Evolutionary conservation across 2,888 invertebrate genomes (phyloP).

Genomic region (Cantharis rufa): DNA sequence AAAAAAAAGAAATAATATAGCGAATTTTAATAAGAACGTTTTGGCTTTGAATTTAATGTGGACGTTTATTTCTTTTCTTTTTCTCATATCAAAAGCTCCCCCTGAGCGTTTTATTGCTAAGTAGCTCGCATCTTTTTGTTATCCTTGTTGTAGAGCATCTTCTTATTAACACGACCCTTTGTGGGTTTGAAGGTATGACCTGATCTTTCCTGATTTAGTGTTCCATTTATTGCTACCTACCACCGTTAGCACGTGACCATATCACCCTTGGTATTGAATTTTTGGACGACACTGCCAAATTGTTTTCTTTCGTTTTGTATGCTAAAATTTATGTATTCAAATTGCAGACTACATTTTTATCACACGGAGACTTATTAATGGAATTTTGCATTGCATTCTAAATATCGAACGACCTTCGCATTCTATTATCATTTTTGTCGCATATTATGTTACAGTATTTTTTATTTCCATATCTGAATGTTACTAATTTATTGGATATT

Average conservation of each 20-base stretch:
- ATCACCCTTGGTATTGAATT: not conserved
- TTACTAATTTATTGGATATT: not conserved
- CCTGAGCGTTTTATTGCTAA: conserved; percentile 8
- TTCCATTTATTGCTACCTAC: conserved; percentile 11
- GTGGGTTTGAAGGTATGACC: conserved; percentile 12
- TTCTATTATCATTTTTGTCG: not conserved
- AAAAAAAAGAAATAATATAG: not conserved
- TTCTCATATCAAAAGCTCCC: conserved; percentile 4
- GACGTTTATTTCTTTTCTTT: not conserved
- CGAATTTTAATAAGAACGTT: not conserved
- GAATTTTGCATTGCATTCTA: not conserved
- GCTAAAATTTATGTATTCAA: not conserved
- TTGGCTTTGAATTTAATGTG: conserved; percentile 7
- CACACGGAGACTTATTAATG: not conserved
- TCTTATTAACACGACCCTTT: conserved; percentile 7
- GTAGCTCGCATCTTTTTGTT: conserved; percentile 13
- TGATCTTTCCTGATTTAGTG: conserved; percentile 16
- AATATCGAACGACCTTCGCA: not conserved
- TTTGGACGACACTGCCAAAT: not conserved
- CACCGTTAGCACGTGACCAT: conserved; percentile 13
- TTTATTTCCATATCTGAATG: not conserved
- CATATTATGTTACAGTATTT: not conserved
- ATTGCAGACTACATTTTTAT: not conserved
- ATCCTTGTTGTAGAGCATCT: conserved; percentile 5
- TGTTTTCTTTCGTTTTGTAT: not conserved